Evolutionary conservation across 1,140 invertebrate species (phyloP).

Genomic region (Hydropsyche tenuis): DNA sequence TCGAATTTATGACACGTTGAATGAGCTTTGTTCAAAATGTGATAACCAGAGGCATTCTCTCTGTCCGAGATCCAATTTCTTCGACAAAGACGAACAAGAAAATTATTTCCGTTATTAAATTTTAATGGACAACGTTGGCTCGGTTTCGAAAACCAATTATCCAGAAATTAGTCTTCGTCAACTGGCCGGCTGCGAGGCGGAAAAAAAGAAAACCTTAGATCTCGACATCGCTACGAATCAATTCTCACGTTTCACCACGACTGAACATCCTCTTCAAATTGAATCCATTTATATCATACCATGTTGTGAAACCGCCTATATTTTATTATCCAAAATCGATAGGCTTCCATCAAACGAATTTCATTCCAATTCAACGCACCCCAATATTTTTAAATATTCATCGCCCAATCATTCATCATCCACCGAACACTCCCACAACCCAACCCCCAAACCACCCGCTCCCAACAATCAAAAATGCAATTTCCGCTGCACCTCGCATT

Average conservation of each 20-base stretch:
- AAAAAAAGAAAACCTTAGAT: neutral
- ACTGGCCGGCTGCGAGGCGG: neutral
- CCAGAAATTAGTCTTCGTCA: slow-evolving; percentile 21
- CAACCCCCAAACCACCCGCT: too few relatives aligned
- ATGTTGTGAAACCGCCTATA: too few relatives aligned
- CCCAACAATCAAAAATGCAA: too few relatives aligned
- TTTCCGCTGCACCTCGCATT: too few relatives aligned
- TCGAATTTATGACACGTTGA: neutral
- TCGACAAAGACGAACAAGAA: slow-evolving; percentile 20
- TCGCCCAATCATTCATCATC: too few relatives aligned
- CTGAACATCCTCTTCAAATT: too few relatives aligned
- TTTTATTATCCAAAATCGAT: too few relatives aligned
- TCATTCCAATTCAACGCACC: too few relatives aligned
- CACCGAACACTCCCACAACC: too few relatives aligned
- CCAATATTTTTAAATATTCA: too few relatives aligned
- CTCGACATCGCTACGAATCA: neutral
- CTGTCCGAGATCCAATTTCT: slow-evolving; percentile 1
- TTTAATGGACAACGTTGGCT: slow-evolving; percentile 14
- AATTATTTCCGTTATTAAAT: slow-evolving; percentile 23
- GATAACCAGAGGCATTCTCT: slow-evolving; percentile 17
- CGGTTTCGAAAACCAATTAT: slow-evolving; percentile 20
- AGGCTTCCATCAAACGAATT: too few relatives aligned
- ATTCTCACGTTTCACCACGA: neutral
- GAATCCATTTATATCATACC: too few relatives aligned
- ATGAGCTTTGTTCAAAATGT: neutral